Conservation (phyloP, 1,140 invertebrate species). For the Oreohelix idahoensis region DNA sequence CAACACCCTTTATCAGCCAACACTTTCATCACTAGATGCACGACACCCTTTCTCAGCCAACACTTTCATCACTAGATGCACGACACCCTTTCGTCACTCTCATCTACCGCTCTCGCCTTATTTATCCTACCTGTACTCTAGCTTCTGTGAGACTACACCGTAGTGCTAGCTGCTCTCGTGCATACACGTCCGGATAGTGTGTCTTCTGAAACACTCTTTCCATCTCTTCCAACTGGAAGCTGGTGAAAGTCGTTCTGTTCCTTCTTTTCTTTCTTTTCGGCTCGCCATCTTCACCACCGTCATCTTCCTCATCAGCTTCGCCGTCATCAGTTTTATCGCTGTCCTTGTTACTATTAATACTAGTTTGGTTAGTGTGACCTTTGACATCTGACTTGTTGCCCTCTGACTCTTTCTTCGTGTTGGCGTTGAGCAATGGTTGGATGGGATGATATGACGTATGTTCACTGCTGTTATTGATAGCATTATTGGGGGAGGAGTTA, state of each 20-base stretch:
- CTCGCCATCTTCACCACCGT: slow-evolving; percentile 56
- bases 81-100: too few species aligned
- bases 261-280: slow-evolving; percentile 91
- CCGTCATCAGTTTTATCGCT: slow-evolving; percentile 21
- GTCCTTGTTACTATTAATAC: background rate
- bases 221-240: slow-evolving; percentile 86
- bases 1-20: too few species aligned
- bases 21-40: too few species aligned
- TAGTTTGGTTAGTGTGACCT: background rate
- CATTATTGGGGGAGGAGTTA: background rate
- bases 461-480: background rate
- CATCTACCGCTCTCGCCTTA: background rate
- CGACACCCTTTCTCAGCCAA: too few species aligned
- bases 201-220: slow-evolving; percentile 77
- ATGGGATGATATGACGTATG: background rate
- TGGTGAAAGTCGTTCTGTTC: slow-evolving; percentile 99
- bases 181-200: slow-evolving; percentile 97
- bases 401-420: background rate
- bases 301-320: slow-evolving; percentile 43
- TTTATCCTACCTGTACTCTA: slow-evolving; percentile 40
- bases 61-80: too few species aligned
- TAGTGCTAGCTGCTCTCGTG: slow-evolving; percentile 90
- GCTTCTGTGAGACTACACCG: slow-evolving; percentile 73
- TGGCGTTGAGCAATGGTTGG: background rate
- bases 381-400: background rate